A percentile compares a stretch with the other conserved stretches of the same genome.
phyloP scores from a whole-genome alignment of 2,113 vertebrate genomes.

The Lepus europaeus region DNA sequence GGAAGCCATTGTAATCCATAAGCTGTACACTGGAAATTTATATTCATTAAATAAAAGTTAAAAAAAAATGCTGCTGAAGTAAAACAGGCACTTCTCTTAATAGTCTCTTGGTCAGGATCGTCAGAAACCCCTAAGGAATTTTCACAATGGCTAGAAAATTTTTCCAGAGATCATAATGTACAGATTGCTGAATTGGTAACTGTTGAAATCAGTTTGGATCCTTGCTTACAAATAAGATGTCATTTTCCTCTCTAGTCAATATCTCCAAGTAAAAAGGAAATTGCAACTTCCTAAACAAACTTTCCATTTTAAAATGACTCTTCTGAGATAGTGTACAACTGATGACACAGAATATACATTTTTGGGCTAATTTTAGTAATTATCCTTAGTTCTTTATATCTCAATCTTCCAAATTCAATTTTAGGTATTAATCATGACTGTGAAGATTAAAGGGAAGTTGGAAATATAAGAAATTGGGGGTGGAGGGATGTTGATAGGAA shows the following conservation, averaged over 20 bases:
- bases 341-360: neutral
- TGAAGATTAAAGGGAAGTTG: rapidly evolving
- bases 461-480: neutral
- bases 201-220: neutral
- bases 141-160: no score
- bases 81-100: no score
- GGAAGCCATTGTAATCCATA: no score
- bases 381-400: neutral
- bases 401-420: neutral
- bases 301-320: neutral
- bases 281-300: neutral
- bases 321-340: neutral
- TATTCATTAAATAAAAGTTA: no score
- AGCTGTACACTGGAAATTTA: no score
- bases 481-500: neutral
- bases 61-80: no score
- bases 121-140: no score
- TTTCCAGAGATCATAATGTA: no score
- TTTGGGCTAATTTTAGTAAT: neutral
- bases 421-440: neutral
- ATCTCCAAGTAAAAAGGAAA: neutral
- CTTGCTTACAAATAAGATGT: neutral
- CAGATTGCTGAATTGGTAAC: no score
- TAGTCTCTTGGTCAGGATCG: no score
- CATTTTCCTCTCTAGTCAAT: neutral